Evolutionary conservation across 2,888 invertebrate genomes (phyloP).

Genomic region (Drosophila anomelani): DNA sequence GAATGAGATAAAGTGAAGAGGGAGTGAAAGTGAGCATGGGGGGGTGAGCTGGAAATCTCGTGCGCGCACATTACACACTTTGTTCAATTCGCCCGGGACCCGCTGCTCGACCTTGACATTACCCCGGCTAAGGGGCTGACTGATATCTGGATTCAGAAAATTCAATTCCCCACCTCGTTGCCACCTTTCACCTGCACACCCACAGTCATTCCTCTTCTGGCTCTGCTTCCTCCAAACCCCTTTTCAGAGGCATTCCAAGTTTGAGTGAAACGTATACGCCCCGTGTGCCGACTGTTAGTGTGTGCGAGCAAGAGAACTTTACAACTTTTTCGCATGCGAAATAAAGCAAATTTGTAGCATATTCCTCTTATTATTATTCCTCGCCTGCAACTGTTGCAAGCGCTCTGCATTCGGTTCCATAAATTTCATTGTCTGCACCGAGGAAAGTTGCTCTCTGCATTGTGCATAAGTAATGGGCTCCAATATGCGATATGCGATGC

Average conservation of each 20-base stretch:
- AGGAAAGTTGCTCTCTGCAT: constrained; percentile 33
- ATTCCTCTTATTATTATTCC: constrained; percentile 55
- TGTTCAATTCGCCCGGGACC: constrained; percentile 45
- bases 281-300: constrained; percentile 3
- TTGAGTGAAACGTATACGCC: constrained; percentile 33
- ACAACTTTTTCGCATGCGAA: constrained; percentile 70
- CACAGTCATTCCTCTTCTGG: not conserved
- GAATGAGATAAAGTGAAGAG: constrained; percentile 7
- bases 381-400: constrained; percentile 42
- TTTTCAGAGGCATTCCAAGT: constrained; percentile 3
- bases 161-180: constrained; percentile 31
- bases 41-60: constrained; percentile 53
- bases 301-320: constrained; percentile 51
- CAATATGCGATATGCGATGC: constrained; percentile 54
- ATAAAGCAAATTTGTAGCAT: constrained; percentile 77
- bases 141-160: constrained; percentile 24
- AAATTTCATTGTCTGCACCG: constrained; percentile 72
- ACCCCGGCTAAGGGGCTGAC: constrained; percentile 39
- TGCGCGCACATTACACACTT: constrained; percentile 67
- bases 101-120: constrained; percentile 31
- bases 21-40: not conserved
- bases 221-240: not conserved
- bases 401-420: constrained; percentile 58
- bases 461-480: constrained; percentile 71
- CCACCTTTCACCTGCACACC: not conserved